phyloP scores from a whole-genome alignment of 2,888 invertebrate genomes.

The Euplagia quadripunctaria region DNA sequence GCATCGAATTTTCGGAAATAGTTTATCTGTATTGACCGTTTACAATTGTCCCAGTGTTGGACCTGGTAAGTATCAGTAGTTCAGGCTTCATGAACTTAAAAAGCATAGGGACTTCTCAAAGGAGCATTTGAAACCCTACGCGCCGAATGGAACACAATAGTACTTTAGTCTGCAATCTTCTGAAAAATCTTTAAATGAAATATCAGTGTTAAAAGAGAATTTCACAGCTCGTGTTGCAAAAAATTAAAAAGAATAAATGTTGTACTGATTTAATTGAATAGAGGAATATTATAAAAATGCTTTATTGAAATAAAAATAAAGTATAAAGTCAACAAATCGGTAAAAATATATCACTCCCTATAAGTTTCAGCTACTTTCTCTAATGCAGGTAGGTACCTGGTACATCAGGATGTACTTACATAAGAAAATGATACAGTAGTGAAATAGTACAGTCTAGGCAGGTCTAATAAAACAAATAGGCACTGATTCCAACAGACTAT shows the following conservation, averaged over 20 bases:
- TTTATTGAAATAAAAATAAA: constrained; percentile 57
- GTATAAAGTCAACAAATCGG: constrained; percentile 49
- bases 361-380: constrained; percentile 36
- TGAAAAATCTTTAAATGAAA: not conserved
- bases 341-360: constrained; percentile 34
- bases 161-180: not conserved
- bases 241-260: constrained; percentile 2
- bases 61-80: too few species aligned
- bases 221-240: not conserved
- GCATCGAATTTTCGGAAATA: too few species aligned
- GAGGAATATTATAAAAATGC: constrained; percentile 32
- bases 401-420: constrained; percentile 45
- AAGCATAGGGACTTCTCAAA: too few species aligned
- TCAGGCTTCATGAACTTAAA: too few species aligned
- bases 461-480: constrained; percentile 71
- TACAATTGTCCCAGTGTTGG: too few species aligned
- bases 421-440: constrained; percentile 31
- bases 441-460: constrained; percentile 20
- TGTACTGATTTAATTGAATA: constrained; percentile 19
- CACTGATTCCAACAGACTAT: constrained; percentile 83
- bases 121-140: too few species aligned
- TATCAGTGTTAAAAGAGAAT: not conserved
- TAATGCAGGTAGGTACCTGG: constrained; percentile 23
- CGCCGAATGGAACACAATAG: too few species aligned
- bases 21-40: too few species aligned